Percentiles rank a stretch among this genome's conserved stretches.
Conservation (phyloP, 1,140 invertebrate genomes). For the Medauroidea extradentata region DNA sequence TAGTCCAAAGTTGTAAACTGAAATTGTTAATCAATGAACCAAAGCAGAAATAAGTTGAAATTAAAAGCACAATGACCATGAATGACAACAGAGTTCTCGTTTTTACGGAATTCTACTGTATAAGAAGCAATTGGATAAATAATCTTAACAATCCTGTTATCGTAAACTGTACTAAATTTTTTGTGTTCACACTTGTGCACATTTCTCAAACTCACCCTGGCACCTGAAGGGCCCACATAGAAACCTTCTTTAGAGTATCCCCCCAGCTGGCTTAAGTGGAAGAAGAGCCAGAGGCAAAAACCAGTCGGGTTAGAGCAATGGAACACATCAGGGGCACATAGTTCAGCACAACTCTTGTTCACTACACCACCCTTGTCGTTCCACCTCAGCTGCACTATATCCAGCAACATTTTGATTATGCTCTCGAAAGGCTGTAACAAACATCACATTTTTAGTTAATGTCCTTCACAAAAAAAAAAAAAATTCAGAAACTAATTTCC, state of each 20-base stretch:
- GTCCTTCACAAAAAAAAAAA: no score
- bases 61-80: background rate
- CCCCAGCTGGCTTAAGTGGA: conserved; percentile 14
- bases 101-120: no score
- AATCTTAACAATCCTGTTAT: no score
- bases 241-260: conserved; percentile 10
- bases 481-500: no score
- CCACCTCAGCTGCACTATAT: background rate
- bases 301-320: background rate
- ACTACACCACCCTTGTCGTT: background rate
- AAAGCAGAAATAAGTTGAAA: conserved; percentile 4
- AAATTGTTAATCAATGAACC: no score
- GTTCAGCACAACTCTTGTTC: background rate
- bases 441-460: no score
- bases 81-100: background rate
- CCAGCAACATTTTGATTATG: background rate
- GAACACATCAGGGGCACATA: background rate
- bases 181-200: no score
- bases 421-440: background rate
- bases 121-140: no score
- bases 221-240: background rate
- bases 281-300: conserved; percentile 16
- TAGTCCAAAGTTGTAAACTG: no score
- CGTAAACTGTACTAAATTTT: no score
- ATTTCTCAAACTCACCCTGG: background rate